Conservation (phyloP, 2,888 invertebrate species). For the Marasmarcha lunaedactyla region DNA sequence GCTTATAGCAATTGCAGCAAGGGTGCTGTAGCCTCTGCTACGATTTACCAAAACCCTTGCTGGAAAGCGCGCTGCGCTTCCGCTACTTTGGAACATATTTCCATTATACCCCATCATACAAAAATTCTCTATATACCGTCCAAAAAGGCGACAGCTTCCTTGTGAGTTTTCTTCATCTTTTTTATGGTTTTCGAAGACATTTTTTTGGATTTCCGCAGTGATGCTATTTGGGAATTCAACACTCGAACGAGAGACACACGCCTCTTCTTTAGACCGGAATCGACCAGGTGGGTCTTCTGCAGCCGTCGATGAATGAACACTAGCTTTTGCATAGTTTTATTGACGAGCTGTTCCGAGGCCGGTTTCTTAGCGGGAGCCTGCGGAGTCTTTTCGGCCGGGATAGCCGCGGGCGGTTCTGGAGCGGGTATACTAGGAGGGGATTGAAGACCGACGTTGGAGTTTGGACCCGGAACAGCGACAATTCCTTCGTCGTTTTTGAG, state of each 20-base stretch:
- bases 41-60: too few relatives aligned
- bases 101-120: too few relatives aligned
- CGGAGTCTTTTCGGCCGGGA: too few relatives aligned
- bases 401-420: too few relatives aligned
- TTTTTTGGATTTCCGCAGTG: constrained; percentile 22
- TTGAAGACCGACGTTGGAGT: neutral
- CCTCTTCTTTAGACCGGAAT: constrained; percentile 26
- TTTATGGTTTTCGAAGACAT: constrained; percentile 32
- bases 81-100: too few relatives aligned
- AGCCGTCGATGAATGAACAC: constrained; percentile 29
- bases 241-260: constrained; percentile 26
- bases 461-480: constrained; percentile 3
- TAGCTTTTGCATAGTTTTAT: constrained; percentile 21
- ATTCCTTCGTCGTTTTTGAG: too few relatives aligned
- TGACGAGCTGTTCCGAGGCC: neutral
- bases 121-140: constrained; percentile 29
- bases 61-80: too few relatives aligned
- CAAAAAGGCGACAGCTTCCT: constrained; percentile 42
- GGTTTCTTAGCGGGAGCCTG: neutral
- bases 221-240: constrained; percentile 28
- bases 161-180: constrained; percentile 37
- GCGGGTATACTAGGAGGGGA: neutral
- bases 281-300: constrained; percentile 22
- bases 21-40: too few relatives aligned
- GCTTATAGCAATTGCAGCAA: too few relatives aligned